phyloP scores from a whole-genome alignment of 2,113 vertebrate genomes.

The Neogale vison region DNA sequence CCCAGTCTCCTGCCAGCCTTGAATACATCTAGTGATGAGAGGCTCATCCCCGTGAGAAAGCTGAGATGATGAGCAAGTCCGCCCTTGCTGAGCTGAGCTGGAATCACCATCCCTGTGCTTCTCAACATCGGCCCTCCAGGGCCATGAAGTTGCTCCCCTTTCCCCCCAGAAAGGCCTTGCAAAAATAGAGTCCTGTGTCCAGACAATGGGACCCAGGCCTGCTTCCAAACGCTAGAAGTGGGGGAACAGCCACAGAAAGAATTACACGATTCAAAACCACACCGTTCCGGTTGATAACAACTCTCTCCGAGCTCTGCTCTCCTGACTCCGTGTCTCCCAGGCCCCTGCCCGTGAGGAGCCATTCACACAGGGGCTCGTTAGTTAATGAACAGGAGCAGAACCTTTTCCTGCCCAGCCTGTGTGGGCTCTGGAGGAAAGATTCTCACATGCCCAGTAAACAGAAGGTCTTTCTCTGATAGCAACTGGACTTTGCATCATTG shows the following conservation, averaged over 20 bases:
- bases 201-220: not conserved
- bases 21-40: not conserved
- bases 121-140: not conserved
- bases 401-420: not conserved
- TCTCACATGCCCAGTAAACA: not conserved
- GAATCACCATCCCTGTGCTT: not conserved
- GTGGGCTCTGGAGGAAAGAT: not conserved
- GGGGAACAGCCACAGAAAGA: not conserved
- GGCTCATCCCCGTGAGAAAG: not conserved
- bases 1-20: not conserved
- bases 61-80: not conserved
- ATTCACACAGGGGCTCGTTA: not conserved
- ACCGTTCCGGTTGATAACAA: not conserved
- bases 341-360: not conserved
- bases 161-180: not conserved
- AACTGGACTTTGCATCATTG: not conserved
- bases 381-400: not conserved
- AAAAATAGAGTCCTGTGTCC: not conserved
- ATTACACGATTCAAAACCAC: not conserved
- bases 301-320: not conserved
- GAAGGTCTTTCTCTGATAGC: not conserved
- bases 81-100: not conserved
- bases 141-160: not conserved
- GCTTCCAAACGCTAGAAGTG: not conserved
- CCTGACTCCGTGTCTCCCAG: fast-evolving